Evolutionary conservation across 2,888 invertebrate genomes (phyloP).

Genomic region (Patella pellucida): DNA sequence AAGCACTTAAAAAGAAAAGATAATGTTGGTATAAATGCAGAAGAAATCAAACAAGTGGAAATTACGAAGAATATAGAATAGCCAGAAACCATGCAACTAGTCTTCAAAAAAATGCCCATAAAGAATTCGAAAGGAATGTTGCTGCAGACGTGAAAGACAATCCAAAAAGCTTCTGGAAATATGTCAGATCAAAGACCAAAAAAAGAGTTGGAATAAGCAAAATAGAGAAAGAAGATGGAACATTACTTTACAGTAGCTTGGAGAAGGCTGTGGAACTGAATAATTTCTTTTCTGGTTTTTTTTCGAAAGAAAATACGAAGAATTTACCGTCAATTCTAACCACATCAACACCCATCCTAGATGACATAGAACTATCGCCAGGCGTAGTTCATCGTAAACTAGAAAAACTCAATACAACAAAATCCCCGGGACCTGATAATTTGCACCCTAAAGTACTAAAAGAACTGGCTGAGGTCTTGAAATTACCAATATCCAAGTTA

Average conservation of each 20-base stretch:
- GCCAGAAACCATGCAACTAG: background rate
- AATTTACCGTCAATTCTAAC: background rate
- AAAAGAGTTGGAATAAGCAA: background rate
- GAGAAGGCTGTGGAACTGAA: constrained; percentile 15
- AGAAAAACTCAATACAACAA: background rate
- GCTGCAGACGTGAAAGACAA: constrained; percentile 2
- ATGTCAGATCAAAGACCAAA: background rate
- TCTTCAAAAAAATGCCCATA: too few species aligned
- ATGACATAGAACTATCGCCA: background rate
- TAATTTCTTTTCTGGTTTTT: constrained; percentile 14
- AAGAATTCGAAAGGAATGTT: background rate
- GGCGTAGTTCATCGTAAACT: background rate
- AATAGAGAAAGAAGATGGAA: background rate
- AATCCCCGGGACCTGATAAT: background rate
- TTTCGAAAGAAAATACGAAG: background rate
- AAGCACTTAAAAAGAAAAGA: background rate
- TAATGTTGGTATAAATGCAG: too few species aligned
- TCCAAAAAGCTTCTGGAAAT: background rate
- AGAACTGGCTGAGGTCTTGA: constrained; percentile 5
- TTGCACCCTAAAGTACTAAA: background rate
- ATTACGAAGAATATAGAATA: background rate
- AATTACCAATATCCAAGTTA: background rate
- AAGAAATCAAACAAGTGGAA: too few species aligned
- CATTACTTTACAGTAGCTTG: background rate
- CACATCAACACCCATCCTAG: background rate